Conservation (phyloP, 2,888 invertebrate species). For the Drosophila mercatorum region DNA sequence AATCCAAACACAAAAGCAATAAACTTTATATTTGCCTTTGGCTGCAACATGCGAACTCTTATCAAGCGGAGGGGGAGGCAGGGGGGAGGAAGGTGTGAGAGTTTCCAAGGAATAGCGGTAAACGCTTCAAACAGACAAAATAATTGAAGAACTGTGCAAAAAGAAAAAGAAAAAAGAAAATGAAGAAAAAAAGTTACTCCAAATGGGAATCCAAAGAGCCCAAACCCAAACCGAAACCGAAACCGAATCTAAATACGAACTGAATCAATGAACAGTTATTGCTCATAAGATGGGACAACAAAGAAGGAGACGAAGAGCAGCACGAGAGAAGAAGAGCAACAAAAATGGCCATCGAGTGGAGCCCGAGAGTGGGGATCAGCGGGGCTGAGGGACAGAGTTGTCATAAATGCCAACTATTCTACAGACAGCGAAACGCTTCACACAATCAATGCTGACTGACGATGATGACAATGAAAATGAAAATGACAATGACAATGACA, state of each 20-base stretch:
- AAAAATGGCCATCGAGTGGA: constrained; percentile 26
- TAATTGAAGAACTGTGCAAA: constrained; percentile 34
- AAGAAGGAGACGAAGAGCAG: neutral
- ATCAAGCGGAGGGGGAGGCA: constrained; percentile 1
- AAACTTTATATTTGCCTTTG: constrained; percentile 50
- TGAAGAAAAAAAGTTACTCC: neutral
- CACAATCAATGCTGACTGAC: constrained; percentile 58
- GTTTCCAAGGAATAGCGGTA: neutral
- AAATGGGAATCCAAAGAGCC: constrained; percentile 2
- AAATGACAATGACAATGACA: constrained; percentile 33
- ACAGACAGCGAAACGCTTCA: constrained; percentile 34
- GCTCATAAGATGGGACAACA: constrained; percentile 29
- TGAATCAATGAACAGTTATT: constrained; percentile 20
- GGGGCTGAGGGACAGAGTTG: neutral
- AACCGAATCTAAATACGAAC: neutral
- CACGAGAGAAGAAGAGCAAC: neutral
- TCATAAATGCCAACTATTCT: constrained; percentile 61
- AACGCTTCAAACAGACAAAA: constrained; percentile 38
- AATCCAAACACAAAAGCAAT: constrained; percentile 50
- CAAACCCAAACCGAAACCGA: constrained; percentile 7
- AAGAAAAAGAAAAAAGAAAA: no score
- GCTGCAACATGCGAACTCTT: constrained; percentile 47
- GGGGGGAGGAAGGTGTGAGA: neutral
- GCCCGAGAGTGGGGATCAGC: constrained; percentile 18
- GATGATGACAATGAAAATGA: constrained; percentile 48